Conservation (phyloP, 2,888 invertebrate species). For the Nephrotoma guestfalica region DNA sequence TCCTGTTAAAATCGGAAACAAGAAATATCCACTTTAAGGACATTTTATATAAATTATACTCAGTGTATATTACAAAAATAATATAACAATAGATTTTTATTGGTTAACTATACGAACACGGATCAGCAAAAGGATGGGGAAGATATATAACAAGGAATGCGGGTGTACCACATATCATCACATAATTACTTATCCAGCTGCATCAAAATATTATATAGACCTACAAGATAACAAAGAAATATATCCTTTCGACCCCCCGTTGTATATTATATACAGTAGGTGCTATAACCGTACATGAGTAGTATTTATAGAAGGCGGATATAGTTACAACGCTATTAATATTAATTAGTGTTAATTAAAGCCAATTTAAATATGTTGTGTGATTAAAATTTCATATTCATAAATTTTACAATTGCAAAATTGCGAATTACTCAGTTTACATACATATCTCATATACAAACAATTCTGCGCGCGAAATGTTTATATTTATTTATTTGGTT, state of each 20-base stretch:
- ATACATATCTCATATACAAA: neutral
- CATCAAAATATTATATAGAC: neutral
- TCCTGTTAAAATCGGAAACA: neutral
- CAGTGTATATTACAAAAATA: neutral
- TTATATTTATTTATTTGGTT: neutral
- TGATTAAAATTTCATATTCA: neutral
- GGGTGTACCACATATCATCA: neutral
- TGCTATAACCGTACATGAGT: neutral
- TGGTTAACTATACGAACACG: neutral
- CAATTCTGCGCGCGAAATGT: neutral
- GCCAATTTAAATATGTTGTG: neutral
- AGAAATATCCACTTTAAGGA: neutral
- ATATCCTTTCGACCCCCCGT: neutral
- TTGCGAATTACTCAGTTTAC: neutral
- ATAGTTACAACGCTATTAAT: neutral
- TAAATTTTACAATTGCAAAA: neutral
- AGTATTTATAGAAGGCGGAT: neutral
- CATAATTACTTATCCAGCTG: neutral
- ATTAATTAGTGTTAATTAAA: neutral
- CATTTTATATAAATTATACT: neutral
- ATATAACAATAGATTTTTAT: neutral
- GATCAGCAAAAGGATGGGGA: neutral
- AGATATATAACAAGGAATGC: neutral
- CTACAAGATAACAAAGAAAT: neutral
- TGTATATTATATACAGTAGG: neutral